Base-by-base conservation (phyloP, 1,140 invertebrate genomes). In the Eumeta japonica region DNA sequence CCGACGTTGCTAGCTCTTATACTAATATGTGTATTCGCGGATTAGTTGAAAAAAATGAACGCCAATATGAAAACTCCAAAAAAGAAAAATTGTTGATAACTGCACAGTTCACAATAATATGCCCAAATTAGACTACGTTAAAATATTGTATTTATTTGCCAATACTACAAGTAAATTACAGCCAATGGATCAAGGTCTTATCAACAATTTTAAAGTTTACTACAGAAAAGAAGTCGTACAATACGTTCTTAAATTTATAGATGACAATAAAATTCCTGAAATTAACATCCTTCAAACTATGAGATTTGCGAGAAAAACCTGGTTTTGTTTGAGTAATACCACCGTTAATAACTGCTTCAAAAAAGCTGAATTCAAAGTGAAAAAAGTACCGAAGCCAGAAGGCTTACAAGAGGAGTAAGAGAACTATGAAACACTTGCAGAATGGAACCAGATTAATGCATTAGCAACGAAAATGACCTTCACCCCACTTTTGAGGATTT, bases 91-190 rank as follows among this genome's bases (percentile, higher is more conserved):
- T 30, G 28, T 30, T 13, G 28, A 30, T 13, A 30, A n/a, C n/a
- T n/a, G n/a, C n/a, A n/a, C n/a, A n/a, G n/a, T n/a, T n/a, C n/a
- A n/a, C n/a, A n/a, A n/a, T n/a, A n/a, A n/a, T n/a, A n/a, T n/a
- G n/a, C n/a, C n/a, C n/a, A n/a, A n/a, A n/a, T n/a, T n/a, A n/a
- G n/a, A n/a, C n/a, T n/a, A n/a, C n/a, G n/a, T n/a, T n/a, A n/a
- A n/a, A n/a, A n/a, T n/a, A 9, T 30, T 30, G 5, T 79, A 70
- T 51, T 49, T 79, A 16, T 73, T 73, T 17, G 49, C 62, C 12
- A 79, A 79, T 48, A 74, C 63, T 2, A 78, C 76, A 14, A 62
- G 59, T 4, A 46, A 59, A 31, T 43, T 79, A n/a, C 75, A 80
- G 49, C 73, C 68, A 24, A 48, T 80, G 42, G 68, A 79, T 51